Percentiles rank a stretch among this genome's conserved stretches.
Conservation (phyloP, 2,113 vertebrate species). For the Stegostoma tigrinum region DNA sequence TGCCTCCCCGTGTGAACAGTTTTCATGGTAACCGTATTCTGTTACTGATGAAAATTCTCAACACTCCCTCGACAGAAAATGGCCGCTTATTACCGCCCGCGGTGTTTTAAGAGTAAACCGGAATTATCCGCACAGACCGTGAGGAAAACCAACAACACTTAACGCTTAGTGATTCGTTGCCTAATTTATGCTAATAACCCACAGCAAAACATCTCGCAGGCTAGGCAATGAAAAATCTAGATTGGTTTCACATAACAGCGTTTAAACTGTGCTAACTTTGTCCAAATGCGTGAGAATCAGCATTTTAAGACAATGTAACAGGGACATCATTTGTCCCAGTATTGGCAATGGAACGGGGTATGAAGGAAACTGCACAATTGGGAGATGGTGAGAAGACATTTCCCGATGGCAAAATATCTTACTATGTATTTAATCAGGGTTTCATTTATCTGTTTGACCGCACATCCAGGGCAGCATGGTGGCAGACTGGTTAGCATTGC, state of each 20-base stretch:
- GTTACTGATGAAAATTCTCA: background rate
- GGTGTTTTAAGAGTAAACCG: background rate
- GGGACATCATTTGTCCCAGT: background rate
- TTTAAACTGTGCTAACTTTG: background rate
- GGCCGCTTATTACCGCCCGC: background rate
- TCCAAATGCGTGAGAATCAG: background rate
- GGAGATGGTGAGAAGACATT: background rate
- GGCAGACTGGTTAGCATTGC: no score
- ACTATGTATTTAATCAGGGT: background rate
- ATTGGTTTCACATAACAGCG: background rate
- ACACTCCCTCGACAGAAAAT: constrained; percentile 14
- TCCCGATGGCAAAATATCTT: background rate
- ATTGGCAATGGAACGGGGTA: no score
- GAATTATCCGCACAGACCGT: background rate
- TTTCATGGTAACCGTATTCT: background rate
- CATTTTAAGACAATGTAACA: background rate
- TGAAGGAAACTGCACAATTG: background rate
- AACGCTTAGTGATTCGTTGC: background rate
- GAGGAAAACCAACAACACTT: background rate
- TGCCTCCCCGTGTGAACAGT: background rate
- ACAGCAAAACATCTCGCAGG: background rate
- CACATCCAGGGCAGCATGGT: background rate
- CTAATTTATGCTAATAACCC: background rate
- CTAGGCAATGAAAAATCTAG: background rate
- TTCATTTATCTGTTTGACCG: no score